Percentiles rank a stretch among this genome's conserved stretches.
phyloP scores from a whole-genome alignment of 1,140 invertebrate genomes.

The Sinonovacula constricta region DNA sequence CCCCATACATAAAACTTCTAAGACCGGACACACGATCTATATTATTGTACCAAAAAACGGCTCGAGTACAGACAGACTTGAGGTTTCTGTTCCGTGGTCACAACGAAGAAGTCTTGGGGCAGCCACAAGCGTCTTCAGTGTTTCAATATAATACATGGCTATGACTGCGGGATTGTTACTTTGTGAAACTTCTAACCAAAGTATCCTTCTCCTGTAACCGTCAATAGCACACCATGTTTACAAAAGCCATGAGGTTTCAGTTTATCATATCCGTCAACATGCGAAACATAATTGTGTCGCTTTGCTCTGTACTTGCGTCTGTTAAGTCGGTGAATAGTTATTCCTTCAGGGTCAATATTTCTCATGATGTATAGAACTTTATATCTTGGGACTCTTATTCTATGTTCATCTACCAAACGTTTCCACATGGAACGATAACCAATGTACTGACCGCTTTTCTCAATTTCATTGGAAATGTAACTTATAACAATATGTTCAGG shows the following conservation, averaged over 20 bases:
- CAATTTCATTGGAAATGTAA: constrained; percentile 1
- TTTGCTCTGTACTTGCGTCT: constrained; percentile 1
- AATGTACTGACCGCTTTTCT: neutral
- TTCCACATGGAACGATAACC: constrained; percentile 5
- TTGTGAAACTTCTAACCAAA: constrained; percentile 19
- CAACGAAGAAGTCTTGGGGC: constrained; percentile 17
- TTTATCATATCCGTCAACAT: constrained; percentile 24
- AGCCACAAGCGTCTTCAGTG: neutral
- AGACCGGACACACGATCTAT: no score
- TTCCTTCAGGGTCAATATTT: constrained; percentile 12
- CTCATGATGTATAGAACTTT: neutral
- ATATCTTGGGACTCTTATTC: neutral
- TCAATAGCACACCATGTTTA: constrained; percentile 2
- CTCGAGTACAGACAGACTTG: neutral
- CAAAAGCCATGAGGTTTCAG: constrained; percentile 16
- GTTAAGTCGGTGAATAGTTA: neutral
- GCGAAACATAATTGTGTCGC: constrained; percentile 10
- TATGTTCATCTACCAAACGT: neutral
- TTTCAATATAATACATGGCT: neutral
- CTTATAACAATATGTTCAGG: neutral
- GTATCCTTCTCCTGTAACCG: constrained; percentile 5
- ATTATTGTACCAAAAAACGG: no score
- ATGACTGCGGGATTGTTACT: neutral
- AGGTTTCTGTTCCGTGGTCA: constrained; percentile 21
- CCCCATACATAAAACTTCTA: no score